Base-by-base conservation (phyloP, 2,888 invertebrate species). In the Chloroclysta siterata region DNA sequence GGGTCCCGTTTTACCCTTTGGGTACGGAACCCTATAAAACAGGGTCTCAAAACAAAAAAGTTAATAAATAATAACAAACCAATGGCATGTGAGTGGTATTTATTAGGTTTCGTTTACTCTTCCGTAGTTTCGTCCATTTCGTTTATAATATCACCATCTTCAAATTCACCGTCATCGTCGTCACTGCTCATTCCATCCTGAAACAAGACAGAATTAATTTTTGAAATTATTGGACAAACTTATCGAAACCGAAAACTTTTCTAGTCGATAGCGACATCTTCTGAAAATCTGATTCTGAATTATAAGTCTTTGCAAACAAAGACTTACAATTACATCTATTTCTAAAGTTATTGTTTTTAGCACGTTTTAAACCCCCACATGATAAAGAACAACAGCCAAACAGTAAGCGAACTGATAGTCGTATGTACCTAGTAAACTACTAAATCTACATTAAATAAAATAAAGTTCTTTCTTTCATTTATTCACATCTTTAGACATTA, bases 101-200 rank as follows among this genome's bases (percentile, higher is more conserved):
- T 69, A 71, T 68, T 69, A 56, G 17, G 44, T 44, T 44, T 17
- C 46, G 17, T 2, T 46, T 5, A 46, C 15, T 44, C 44, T 15
- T 17, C 44, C 44, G 65, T 33, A 53, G 54, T 59, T 53, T 69
- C 68, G 8, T 71, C 74, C 58, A 82, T 79, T 55, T 80, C 84
- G 52, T 82, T 85, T 28, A 79, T 83, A 57, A 80, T 83, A 58
- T 81, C 72, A 14, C 62, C 73, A 51, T 75, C 73, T 50, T 68
- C 70, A 17, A 60, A 70, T 39, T 72, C 68, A 14, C 66, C 70
- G 39, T 75, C 70, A 33, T 69, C 68, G 29, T 55, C 60, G 6
- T 69, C 70, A 13, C 62, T 65, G 33, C 61, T 71, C 46, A 29
- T 63, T 53, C 60, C 71, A 33, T 67, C 68, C 70, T 68, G 65